Base-by-base conservation (phyloP, 92 coral and sea anemone genomes). In the Scolanthus callimorphus region DNA sequence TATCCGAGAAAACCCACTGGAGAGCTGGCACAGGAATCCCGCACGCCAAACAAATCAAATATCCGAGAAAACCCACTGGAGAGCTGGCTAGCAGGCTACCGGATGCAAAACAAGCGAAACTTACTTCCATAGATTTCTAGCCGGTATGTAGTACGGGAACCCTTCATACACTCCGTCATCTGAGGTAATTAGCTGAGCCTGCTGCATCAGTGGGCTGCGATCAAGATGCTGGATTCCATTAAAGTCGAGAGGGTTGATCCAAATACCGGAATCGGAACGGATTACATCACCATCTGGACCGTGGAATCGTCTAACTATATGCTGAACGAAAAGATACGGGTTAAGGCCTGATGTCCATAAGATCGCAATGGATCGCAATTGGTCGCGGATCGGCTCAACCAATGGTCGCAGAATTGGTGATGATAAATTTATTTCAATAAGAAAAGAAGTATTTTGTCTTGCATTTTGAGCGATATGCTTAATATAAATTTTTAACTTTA, bases 111-210 rank as follows among this genome's bases (percentile, higher is more conserved):
- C 41, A 34, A 34, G 41, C 41, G n/a, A 21, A 28, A 61, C 83
- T 31, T 73, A 94, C 99, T 76, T 63, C 43, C 75, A 57, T 29
- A 84, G n/a, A 37, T 74, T 76, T 62, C 88, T 73, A 8, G 91
- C 79, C 0, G 99, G 99, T 30, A 94, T 52, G 39, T 94, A 94
- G 69, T 89, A 89, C 0, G 99, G 99, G 39, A 84, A 94, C 0
- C 96, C 99, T 51, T 91, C 96, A 75, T 89, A 94, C 23, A 77
- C 81, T 11, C 99, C 99, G 8, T 89, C 74, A 49, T 70, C 65
- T 9, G 82, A 25, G 10, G 73, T 57, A 4, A 74, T 78, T 29
- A 55, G 70, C 48, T 59, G 55, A 47, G 96, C 96, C 22, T 68
- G 64, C 27, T 58, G 57, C 60, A 89, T 70, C 45, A 62, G 47